Conservation (phyloP, 2,888 invertebrate species). For the Cinara cedri region DNA sequence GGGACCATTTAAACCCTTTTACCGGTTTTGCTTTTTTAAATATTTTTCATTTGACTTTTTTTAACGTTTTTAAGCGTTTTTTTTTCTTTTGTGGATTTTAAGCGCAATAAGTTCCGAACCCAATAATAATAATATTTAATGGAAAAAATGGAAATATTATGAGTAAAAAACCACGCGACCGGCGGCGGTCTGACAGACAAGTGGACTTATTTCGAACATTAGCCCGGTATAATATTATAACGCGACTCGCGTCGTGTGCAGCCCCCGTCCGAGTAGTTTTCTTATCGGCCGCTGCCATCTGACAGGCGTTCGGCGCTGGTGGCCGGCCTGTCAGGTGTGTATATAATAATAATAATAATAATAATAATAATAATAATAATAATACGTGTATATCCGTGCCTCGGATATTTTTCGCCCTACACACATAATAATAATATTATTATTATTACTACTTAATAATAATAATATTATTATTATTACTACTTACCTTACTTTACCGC, state of each 20-base stretch:
- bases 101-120: too few species aligned
- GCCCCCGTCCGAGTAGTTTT: slow-evolving; percentile 18
- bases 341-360: too few species aligned
- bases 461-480: too few species aligned
- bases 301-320: slow-evolving; percentile 50
- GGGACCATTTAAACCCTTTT: too few species aligned
- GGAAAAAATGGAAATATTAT: too few species aligned
- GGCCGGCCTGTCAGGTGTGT: slow-evolving; percentile 41
- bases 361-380: too few species aligned
- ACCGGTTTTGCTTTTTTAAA: too few species aligned
- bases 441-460: too few species aligned
- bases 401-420: background rate
- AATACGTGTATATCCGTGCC: background rate
- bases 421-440: background rate
- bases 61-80: too few species aligned
- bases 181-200: slow-evolving; percentile 3
- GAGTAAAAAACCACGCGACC: background rate
- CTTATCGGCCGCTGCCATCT: slow-evolving; percentile 49
- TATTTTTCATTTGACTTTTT: too few species aligned
- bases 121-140: too few species aligned
- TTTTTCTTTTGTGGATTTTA: too few species aligned
- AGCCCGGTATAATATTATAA: background rate
- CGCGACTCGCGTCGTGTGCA: slow-evolving; percentile 32
- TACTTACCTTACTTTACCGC: background rate
- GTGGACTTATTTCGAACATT: slow-evolving; percentile 43